Evolutionary conservation across 64 coral and sea anemone genomes (phyloP), one percentile per base, ranked within the genome.

Genomic region (Montipora sp.): DNA sequence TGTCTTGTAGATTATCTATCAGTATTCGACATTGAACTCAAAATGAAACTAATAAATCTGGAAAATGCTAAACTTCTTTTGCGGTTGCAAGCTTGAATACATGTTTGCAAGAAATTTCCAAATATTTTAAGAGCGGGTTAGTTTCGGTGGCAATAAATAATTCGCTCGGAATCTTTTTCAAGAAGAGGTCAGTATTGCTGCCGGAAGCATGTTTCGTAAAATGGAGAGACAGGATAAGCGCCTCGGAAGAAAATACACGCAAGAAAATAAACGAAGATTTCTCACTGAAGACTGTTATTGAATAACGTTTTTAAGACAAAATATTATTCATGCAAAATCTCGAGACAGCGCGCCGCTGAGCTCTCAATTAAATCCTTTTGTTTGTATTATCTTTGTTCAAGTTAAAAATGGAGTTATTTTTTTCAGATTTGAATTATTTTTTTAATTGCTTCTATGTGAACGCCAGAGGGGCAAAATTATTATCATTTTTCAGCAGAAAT

Each of bases 361-460:
- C 18, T 85, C 71, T 47, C 59, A 84, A 84, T 84, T 84, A 68
- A 84, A 50, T 85, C 19, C 22, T 85, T 67, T 85, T 72, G 82
- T 85, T 5, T 71, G 46, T 11, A 57, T 57, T 57, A 11, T 57
- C 7, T 57, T 85, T 71, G 5, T 47, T 71, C 7, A 72, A 20
- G n/a, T 48, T 10, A 72, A 13, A 85, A 51, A 85, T 7, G 65
- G 47, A 12, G 9, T 15, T 49, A 46, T 15, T 85, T 18, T 49
- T 72, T 72, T 19, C n/a, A 19, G 43, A 8, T n/a, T 63, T 2
- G 2, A 67, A 50, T 20, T 49, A 19, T 72, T 65, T 48, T 18
- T 14, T 49, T 21, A 48, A 85, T 72, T 78, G 36, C 27, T 3
- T 15, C 27, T 65, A 18, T 27, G 4, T 45, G 11, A 2, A 8